Base-by-base conservation (phyloP, 2,888 invertebrate species). In the Dendrolimus pini region DNA sequence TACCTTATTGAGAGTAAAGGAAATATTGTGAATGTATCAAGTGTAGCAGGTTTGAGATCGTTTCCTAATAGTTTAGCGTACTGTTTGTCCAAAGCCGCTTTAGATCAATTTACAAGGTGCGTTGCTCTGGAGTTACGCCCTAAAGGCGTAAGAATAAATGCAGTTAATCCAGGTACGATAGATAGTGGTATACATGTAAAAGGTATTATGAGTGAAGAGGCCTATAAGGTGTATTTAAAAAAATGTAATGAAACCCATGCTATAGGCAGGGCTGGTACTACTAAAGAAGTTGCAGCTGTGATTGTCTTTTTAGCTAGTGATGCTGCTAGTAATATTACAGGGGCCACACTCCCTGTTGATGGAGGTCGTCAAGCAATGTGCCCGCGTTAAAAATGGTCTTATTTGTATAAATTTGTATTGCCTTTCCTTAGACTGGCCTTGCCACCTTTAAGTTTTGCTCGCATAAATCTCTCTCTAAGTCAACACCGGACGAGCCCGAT, bases 101-200 rank as follows among this genome's bases (percentile, higher is more conserved):
- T 98, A 7, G 98, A 98, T 85, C 97, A 98, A 75, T 94, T 98
- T 65, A 98, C 98, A 0, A 92, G 94, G 74, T 97, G 97, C 77
- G 91, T 94, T 8, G 96, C 98, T 6, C 82, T 98, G 53, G 98
- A 96, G 70, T 82, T 96, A 59, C 95, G 93, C 53, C 65, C 91
- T 0, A 94, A 94, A 74, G 93, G 94, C 64, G 95, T 98, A 0
- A 90, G 97, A 54, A 96, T 96, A 0, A 98, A 98, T 80, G 92
- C 94, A 56, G 96, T 98, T 0, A 97, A 96, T 82, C 98, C 98
- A 14, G 98, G 98, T 12, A 97, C 97, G 0, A 94, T 95, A 9
- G 74, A 94, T 1, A 98, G 97, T 1, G 94, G 96, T 70, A 80
- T 97, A 14, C 69, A 69, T 47, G 56, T 71, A 18, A 66, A 62